Conservation (phyloP, 37 sponge, comb jelly and placozoan genomes). For the Crambe crambe region DNA sequence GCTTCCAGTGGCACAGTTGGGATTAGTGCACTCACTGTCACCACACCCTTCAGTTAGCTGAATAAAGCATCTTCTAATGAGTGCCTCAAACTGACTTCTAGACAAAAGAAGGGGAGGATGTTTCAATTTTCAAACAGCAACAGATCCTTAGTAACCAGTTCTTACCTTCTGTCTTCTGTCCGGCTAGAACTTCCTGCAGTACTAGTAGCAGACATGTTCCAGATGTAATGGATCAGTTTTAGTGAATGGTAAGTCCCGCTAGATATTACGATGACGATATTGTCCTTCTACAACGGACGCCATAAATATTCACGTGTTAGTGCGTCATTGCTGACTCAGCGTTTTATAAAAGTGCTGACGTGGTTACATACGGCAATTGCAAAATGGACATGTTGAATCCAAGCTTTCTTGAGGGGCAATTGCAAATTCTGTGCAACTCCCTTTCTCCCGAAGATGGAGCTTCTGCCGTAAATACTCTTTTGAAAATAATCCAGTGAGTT, state of each 20-base stretch:
- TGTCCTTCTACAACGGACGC: not conserved
- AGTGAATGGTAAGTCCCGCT: too few relatives aligned
- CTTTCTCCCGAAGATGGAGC: too few relatives aligned
- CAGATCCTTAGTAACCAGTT: not conserved
- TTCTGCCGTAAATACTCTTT: too few relatives aligned
- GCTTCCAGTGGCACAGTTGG: slow-evolving; percentile 72
- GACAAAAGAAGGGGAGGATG: not conserved
- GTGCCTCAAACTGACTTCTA: slow-evolving; percentile 20
- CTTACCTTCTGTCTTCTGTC: not conserved
- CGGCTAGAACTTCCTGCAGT: slow-evolving; percentile 1
- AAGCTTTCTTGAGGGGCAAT: too few relatives aligned
- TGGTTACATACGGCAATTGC: not conserved
- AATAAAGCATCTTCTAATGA: slow-evolving; percentile 46
- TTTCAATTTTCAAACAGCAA: not conserved
- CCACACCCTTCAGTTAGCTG: slow-evolving; percentile 87
- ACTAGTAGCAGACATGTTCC: not conserved
- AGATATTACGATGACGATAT: not conserved
- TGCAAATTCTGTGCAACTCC: too few relatives aligned
- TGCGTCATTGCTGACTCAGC: not conserved
- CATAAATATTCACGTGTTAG: not conserved
- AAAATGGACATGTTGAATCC: not conserved
- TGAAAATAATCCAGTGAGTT: too few relatives aligned
- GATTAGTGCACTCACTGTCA: slow-evolving; percentile 51
- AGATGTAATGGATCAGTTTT: too few relatives aligned
- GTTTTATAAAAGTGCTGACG: not conserved